Percentiles rank a stretch among this genome's conserved stretches.
phyloP scores from a whole-genome alignment of 2,797 vertebrate species.

The Sebastes itinus region DNA sequence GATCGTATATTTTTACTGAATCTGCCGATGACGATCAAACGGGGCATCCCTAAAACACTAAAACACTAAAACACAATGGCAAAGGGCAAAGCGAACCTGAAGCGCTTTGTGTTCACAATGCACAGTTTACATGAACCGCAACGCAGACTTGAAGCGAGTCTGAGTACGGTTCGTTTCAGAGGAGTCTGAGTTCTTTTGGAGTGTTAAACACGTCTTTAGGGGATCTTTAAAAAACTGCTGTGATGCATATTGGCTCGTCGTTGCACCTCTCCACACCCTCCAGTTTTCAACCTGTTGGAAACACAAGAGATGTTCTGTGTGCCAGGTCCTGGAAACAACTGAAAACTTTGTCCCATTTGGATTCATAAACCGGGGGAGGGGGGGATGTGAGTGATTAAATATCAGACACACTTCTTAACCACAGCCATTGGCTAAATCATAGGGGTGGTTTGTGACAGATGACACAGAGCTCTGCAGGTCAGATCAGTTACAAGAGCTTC shows the following conservation, averaged over 20 bases:
- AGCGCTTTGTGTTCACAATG: no score
- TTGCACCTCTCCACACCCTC: not conserved
- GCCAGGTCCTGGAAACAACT: not conserved
- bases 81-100: no score
- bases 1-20: no score
- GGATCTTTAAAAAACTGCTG: not conserved
- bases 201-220: not conserved
- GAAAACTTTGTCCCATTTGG: constrained; percentile 4
- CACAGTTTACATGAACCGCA: no score
- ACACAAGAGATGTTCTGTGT: not conserved
- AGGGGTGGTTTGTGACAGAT: constrained; percentile 5
- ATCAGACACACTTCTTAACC: constrained; percentile 31
- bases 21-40: no score
- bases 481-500: constrained; percentile 38
- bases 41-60: no score
- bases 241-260: not conserved
- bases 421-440: constrained; percentile 1
- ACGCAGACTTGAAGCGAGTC: no score
- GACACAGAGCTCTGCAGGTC: constrained; percentile 19
- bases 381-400: constrained; percentile 31
- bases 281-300: not conserved
- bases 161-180: no score
- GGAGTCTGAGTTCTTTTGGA: no score
- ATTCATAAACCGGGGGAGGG: not conserved
- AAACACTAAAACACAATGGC: no score